phyloP scores from a whole-genome alignment of 2,888 invertebrate genomes.

The Oegoconia quadripuncta region DNA sequence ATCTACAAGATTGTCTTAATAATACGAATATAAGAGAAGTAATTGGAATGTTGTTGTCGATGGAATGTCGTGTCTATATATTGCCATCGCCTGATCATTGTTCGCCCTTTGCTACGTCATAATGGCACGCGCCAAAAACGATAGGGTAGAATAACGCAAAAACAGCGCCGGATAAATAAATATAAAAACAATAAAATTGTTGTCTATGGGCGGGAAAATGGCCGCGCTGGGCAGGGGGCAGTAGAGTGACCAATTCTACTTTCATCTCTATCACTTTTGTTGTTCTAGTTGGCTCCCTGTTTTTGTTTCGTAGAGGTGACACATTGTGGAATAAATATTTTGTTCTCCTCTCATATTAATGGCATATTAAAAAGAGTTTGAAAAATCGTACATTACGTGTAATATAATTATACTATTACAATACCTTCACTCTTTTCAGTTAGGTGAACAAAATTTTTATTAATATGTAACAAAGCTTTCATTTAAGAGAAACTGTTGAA shows the following conservation, averaged over 20 bases:
- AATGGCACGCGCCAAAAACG: conserved; percentile 53
- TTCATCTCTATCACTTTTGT: not conserved
- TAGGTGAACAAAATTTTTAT: too few species aligned
- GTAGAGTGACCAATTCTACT: conserved; percentile 49
- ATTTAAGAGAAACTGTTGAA: too few species aligned
- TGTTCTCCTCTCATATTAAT: too few species aligned
- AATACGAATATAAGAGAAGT: too few species aligned
- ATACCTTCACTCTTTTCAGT: too few species aligned
- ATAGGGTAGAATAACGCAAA: conserved; percentile 55
- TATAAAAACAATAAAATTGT: conserved; percentile 78
- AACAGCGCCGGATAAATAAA: conserved; percentile 72
- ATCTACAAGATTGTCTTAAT: too few species aligned
- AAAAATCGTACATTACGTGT: too few species aligned
- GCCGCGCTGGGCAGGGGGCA: conserved; percentile 62
- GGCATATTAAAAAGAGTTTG: too few species aligned
- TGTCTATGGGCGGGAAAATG: conserved; percentile 74
- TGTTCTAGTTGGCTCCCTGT: not conserved
- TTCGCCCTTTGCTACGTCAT: conserved; percentile 56
- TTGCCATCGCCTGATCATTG: conserved; percentile 27
- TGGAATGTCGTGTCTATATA: conserved; percentile 33
- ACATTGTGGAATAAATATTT: not conserved
- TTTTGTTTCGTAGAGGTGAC: not conserved
- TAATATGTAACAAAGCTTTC: too few species aligned
- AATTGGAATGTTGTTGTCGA: too few species aligned
- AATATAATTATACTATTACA: too few species aligned